Evolutionary conservation across 2,888 invertebrate genomes (phyloP).

Genomic region (Noctua fimbriata): DNA sequence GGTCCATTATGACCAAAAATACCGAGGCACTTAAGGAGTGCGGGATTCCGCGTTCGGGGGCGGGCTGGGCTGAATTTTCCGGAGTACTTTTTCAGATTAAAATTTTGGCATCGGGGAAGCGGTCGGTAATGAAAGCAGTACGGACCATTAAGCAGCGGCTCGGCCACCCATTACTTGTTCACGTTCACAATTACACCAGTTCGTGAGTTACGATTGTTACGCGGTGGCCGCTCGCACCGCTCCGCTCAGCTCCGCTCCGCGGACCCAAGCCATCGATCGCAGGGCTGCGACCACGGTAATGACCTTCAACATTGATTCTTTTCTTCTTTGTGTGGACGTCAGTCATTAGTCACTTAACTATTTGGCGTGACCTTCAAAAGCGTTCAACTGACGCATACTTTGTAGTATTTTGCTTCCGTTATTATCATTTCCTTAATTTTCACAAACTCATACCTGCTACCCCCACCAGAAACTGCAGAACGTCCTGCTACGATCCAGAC

Average conservation of each 20-base stretch:
- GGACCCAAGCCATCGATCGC: conserved; percentile 57
- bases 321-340: conserved; percentile 1
- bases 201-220: conserved; percentile 79
- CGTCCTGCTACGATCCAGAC: not conserved
- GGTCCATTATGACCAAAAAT: conserved; percentile 81
- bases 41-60: conserved; percentile 64
- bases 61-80: conserved; percentile 63
- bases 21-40: conserved; percentile 78
- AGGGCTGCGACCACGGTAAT: conserved; percentile 57
- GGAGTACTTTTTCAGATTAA: conserved; percentile 82
- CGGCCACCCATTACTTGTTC: conserved; percentile 82
- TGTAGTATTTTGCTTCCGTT: not conserved
- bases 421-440: not conserved
- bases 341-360: conserved; percentile 22
- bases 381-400: not conserved
- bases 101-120: conserved; percentile 81
- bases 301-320: conserved; percentile 58
- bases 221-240: conserved; percentile 63
- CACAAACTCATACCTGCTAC: too few species aligned
- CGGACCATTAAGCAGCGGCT: conserved; percentile 82
- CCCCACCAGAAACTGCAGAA: not conserved
- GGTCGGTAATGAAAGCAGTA: conserved; percentile 83
- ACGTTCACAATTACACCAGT: conserved; percentile 82
- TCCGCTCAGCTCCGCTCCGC: conserved; percentile 48
- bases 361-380: conserved; percentile 12